phyloP scores from a whole-genome alignment of 2,888 invertebrate genomes.

The Drosophila pseudotalamancana region DNA sequence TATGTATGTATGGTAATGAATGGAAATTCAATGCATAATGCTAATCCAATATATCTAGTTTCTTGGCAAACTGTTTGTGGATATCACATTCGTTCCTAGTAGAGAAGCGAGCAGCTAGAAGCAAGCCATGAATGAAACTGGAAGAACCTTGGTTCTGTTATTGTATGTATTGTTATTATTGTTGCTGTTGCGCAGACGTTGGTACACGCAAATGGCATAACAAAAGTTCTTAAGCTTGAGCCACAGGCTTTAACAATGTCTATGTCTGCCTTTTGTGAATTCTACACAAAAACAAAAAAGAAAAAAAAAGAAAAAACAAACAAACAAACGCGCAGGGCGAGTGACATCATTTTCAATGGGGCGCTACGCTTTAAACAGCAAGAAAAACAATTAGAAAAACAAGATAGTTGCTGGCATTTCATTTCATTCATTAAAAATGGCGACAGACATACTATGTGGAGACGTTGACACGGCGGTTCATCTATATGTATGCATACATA shows the following conservation, averaged over 20 bases:
- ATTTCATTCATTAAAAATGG: conserved; percentile 79
- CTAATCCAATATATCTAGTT: conserved; percentile 5
- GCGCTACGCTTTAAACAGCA: conserved; percentile 58
- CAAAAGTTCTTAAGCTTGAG: conserved; percentile 30
- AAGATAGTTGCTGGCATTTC: conserved; percentile 61
- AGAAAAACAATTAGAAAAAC: conserved; percentile 65
- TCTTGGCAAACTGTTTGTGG: not conserved
- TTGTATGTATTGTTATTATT: conserved; percentile 31
- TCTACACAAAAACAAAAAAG: conserved; percentile 37
- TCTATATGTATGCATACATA: not conserved
- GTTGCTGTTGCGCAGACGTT: conserved; percentile 37
- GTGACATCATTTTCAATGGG: conserved; percentile 74
- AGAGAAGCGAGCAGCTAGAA: not conserved
- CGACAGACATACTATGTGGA: conserved; percentile 72
- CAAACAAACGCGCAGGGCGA: conserved; percentile 24
- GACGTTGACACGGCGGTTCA: conserved; percentile 44
- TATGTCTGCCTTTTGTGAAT: conserved; percentile 33
- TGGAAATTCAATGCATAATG: conserved; percentile 6
- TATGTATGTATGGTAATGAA: not conserved
- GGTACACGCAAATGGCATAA: conserved; percentile 9
- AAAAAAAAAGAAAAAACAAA: no score
- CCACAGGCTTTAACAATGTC: conserved; percentile 7
- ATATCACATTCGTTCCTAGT: conserved; percentile 8
- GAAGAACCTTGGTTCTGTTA: conserved; percentile 46
- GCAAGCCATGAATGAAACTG: conserved; percentile 69